Conservation (phyloP, 2,113 vertebrate species). For the Varanus salvator region DNA sequence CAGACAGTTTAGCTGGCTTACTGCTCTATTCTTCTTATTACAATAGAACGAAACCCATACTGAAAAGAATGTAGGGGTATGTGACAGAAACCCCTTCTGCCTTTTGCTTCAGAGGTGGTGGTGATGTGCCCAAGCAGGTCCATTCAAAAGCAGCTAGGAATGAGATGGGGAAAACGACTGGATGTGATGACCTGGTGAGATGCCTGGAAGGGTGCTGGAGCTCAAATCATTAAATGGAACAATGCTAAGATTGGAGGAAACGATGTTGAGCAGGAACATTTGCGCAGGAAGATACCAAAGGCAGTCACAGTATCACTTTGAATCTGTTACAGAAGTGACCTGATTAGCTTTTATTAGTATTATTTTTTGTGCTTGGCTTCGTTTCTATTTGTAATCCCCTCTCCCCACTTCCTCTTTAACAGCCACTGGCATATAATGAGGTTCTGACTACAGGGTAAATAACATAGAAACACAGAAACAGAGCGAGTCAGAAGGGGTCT, state of each 20-base stretch:
- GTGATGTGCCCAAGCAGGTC: background rate
- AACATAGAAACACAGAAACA: background rate
- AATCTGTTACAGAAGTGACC: slow-evolving; percentile 7
- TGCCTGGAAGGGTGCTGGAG: background rate
- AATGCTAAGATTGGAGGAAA: background rate
- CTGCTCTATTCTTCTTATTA: slow-evolving; percentile 3
- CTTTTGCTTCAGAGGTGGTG: background rate
- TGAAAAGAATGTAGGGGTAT: background rate
- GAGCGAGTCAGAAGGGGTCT: too few relatives aligned
- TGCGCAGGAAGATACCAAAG: background rate
- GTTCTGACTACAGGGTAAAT: background rate
- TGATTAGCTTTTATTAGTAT: background rate
- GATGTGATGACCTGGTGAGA: background rate
- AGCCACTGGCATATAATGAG: background rate
- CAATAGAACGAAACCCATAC: background rate
- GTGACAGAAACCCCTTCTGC: background rate
- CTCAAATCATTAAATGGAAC: background rate
- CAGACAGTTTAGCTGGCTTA: background rate
- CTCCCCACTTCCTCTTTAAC: background rate
- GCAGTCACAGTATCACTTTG: background rate
- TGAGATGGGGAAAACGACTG: background rate
- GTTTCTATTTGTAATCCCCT: background rate
- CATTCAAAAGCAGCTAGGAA: slow-evolving; percentile 5
- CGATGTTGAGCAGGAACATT: background rate
- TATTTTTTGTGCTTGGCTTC: background rate